phyloP scores from a whole-genome alignment of 2,797 vertebrate genomes.

The Karalla daura region DNA sequence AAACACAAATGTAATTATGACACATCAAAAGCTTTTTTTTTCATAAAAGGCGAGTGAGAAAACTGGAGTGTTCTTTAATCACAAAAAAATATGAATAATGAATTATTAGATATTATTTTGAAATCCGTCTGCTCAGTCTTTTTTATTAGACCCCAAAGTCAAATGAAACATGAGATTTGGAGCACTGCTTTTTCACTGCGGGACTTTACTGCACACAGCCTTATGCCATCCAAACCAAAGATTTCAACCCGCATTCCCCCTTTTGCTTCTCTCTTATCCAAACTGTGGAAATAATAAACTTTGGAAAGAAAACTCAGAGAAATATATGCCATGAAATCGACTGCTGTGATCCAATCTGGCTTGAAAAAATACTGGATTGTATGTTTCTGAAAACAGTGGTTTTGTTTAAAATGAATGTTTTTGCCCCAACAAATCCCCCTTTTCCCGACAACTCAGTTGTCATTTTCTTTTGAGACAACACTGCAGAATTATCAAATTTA shows the following conservation, averaged over 20 bases:
- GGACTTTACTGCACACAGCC: not conserved
- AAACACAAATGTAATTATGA: not conserved
- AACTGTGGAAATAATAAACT: not conserved
- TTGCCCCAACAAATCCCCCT: too few relatives aligned
- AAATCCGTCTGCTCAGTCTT: not conserved
- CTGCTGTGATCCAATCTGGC: too few relatives aligned
- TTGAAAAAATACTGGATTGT: too few relatives aligned
- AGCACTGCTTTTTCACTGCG: not conserved
- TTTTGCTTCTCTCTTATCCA: not conserved
- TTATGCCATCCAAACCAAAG: not conserved
- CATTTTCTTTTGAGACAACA: too few relatives aligned
- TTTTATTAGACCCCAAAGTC: not conserved
- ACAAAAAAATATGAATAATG: not conserved
- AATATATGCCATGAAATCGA: not conserved
- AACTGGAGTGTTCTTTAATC: not conserved
- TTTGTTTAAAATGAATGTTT: too few relatives aligned
- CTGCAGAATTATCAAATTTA: too few relatives aligned
- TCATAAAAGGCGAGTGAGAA: not conserved
- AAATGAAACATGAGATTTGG: not conserved
- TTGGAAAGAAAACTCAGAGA: not conserved
- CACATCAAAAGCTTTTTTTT: not conserved
- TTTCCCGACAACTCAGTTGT: too few relatives aligned
- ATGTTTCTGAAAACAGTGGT: too few relatives aligned
- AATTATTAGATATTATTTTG: not conserved
- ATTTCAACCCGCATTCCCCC: too few relatives aligned